These are phyloP conservation scores for Drosophila virilis DNA, from an alignment of 1,140 invertebrate species.

Conservation along the genomic window DNA sequence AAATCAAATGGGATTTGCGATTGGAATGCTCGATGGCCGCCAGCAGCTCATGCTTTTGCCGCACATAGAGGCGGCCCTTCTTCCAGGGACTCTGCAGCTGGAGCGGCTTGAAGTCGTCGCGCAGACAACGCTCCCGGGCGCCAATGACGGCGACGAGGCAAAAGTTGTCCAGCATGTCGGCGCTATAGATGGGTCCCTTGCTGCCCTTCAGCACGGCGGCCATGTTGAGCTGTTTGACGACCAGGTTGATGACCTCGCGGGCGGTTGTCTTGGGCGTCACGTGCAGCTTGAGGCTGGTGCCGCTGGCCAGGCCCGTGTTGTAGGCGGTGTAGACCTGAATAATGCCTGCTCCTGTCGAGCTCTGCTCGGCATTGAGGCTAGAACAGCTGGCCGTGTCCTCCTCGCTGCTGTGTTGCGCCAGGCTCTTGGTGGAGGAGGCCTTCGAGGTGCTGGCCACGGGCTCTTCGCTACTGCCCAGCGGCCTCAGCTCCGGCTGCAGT, in stretches of 20 bases:
- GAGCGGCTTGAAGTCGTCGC: constrained; percentile 96
- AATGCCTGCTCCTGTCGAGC: constrained; percentile 85
- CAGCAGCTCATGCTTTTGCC: constrained; percentile 94
- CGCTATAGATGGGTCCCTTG: constrained; percentile 92
- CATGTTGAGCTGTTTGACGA: constrained; percentile 97
- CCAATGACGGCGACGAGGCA: constrained; percentile 97
- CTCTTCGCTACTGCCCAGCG: constrained; percentile 53
- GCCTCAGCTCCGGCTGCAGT: constrained; percentile 67
- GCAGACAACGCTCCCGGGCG: constrained; percentile 94
- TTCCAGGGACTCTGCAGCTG: constrained; percentile 98
- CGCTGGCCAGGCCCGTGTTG: constrained; percentile 95
- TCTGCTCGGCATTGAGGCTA: constrained; percentile 65
- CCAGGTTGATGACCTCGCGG: constrained; percentile 96
- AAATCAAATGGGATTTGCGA: constrained; percentile 87
- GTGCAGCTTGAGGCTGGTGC: constrained; percentile 96
- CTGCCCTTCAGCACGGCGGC: constrained; percentile 91
- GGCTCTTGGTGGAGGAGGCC: constrained; percentile 61
- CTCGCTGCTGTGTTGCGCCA: constrained; percentile 73
- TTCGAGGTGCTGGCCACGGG: constrained; percentile 64
- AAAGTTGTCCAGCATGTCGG: constrained; percentile 92
- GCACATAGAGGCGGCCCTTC: constrained; percentile 95
- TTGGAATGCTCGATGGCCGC: constrained; percentile 94
- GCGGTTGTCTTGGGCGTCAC: constrained; percentile 95
- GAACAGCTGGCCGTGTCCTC: constrained; percentile 77
- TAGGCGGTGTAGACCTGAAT: constrained; percentile 97